Evolutionary conservation across 2,113 vertebrate genomes (phyloP).

Genomic region (Cricetomys ansorgei): DNA sequence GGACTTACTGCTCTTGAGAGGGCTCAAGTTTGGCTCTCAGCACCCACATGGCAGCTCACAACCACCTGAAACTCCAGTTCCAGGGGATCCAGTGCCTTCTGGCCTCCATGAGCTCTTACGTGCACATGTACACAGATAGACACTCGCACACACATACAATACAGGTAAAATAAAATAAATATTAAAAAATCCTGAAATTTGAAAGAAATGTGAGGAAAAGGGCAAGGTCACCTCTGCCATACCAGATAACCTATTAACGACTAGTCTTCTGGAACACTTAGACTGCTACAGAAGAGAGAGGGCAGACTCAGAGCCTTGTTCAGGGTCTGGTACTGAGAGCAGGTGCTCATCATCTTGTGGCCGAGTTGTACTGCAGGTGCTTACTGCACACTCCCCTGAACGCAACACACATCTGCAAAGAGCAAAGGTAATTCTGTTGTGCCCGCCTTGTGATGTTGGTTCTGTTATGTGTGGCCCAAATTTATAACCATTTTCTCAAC

Average conservation of each 20-base stretch:
- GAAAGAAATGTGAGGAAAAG: conserved; percentile 22
- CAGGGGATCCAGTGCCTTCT: neutral
- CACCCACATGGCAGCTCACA: neutral
- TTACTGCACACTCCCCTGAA: neutral
- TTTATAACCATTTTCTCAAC: conserved; percentile 3
- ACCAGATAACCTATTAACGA: neutral
- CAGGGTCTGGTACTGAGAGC: rapidly evolving
- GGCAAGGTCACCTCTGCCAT: neutral
- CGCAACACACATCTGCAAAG: neutral
- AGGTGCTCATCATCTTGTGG: neutral
- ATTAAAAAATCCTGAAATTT: neutral
- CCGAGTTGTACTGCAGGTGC: neutral
- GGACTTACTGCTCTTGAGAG: neutral
- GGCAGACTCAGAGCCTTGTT: neutral
- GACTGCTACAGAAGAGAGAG: neutral
- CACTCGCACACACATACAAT: neutral
- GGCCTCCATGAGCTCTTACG: neutral
- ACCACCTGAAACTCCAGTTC: neutral
- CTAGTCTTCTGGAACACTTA: neutral
- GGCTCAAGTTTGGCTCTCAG: neutral
- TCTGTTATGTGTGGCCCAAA: neutral
- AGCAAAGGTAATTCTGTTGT: neutral
- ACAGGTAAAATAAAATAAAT: too few species aligned
- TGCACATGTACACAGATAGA: neutral
- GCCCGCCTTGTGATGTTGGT: neutral